Evolutionary conservation across 1,140 invertebrate genomes (phyloP), one percentile per base, ranked within the genome.

Genomic region (Pogonus chalceus): DNA sequence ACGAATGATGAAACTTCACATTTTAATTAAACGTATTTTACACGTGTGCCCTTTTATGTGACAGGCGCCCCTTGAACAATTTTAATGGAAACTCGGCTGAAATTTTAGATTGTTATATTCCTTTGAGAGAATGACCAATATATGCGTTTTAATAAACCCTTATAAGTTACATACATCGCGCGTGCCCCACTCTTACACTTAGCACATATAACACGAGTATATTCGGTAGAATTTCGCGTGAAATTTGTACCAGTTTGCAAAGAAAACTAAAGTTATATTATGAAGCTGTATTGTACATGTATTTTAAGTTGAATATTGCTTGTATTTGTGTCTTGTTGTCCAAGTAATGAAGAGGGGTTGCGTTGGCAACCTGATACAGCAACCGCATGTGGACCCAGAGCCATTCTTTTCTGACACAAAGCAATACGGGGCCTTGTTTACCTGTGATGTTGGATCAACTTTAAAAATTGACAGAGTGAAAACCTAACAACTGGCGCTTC

Each of bases 41-140:
- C 37, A 43, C 37, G 37, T 43, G 37, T 43, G 37, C 18, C 37
- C 37, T 43, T 43, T 43, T 43, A 43, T 43, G 37, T 43, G 37
- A 9, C 37, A 18, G 37, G 3, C 37, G 18, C 18, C 37, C 37
- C 37, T 43, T 43, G 37, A 43, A 43, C 37, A 43, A 31, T 43
- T 43, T 43, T 43, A 43, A 43, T 43, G 37, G 37, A 43, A 43
- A 43, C 18, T 9, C 9, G 7, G 37, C 18, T 43, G 37, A 43
- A 43, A 43, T 43, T 43, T 43, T 43, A 43, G 37, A 43, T 43
- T 43, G 37, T 43, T 43, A 43, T 43, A 43, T 43, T 43, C 37
- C 37, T 43, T 43, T 43, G 37, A 43, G 37, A 43, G 37, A 43
- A 43, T 43, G 37, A 43, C 37, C 37, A 43, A 43, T 43, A 43